These are phyloP conservation scores for Mesorhabditis belari DNA, from an alignment of 2,888 invertebrate genomes.

Conservation along the genomic window DNA sequence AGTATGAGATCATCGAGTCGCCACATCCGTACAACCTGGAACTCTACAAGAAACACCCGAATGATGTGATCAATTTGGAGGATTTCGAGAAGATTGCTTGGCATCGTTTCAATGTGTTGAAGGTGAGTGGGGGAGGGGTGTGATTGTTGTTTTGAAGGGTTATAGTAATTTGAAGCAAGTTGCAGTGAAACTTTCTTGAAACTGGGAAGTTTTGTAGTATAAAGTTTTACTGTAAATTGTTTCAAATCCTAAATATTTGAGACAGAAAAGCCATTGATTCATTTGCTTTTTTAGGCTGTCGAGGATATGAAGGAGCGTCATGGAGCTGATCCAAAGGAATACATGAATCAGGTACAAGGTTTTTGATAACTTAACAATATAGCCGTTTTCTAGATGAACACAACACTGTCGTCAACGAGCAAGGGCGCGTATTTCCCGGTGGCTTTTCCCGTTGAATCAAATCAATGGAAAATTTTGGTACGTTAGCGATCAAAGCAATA, in stretches of 20 bases:
- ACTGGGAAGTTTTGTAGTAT: background rate
- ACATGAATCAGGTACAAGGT: constrained; percentile 9
- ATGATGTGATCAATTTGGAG: constrained; percentile 32
- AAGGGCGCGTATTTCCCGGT: no score
- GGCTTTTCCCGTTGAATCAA: no score
- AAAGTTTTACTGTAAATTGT: background rate
- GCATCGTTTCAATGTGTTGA: constrained; percentile 35
- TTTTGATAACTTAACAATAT: background rate
- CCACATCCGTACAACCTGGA: constrained; percentile 10
- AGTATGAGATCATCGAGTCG: no score
- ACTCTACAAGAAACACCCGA: constrained; percentile 36
- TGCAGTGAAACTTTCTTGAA: constrained; percentile 11
- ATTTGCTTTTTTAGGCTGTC: constrained; percentile 14
- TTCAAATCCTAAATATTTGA: background rate
- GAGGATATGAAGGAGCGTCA: constrained; percentile 22
- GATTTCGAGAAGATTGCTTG: constrained; percentile 45
- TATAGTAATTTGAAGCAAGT: constrained; percentile 7
- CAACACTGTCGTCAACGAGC: no score
- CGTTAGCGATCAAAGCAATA: background rate
- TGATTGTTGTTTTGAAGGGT: background rate
- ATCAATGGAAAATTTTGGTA: background rate
- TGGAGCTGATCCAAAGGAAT: constrained; percentile 8
- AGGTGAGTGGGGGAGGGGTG: constrained; percentile 1
- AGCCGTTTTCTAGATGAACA: background rate
- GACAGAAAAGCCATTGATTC: no score